phyloP scores from a whole-genome alignment of 2,888 invertebrate genomes.

The Desoria tigrina region DNA sequence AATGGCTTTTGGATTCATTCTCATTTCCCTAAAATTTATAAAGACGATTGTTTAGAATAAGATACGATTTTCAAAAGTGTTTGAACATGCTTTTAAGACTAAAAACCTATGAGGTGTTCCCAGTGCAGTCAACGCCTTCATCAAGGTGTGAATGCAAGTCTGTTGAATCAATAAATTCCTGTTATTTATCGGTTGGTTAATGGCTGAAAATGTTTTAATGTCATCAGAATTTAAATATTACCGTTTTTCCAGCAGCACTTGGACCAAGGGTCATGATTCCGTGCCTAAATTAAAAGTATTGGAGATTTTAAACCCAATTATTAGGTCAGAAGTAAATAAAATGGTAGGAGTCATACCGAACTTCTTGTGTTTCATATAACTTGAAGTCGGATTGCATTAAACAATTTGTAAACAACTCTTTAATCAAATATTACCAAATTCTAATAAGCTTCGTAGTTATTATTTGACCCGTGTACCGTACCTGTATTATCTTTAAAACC shows the following conservation, averaged over 20 bases:
- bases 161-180: constrained; percentile 8
- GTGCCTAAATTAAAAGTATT: constrained; percentile 64
- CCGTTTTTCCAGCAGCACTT: constrained; percentile 89
- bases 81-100: constrained; percentile 1
- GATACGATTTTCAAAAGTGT: too few species aligned
- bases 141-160: constrained; percentile 82
- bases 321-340: too few species aligned
- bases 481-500: constrained; percentile 90
- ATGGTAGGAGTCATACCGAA: too few species aligned
- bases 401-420: neutral
- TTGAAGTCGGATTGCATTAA: too few species aligned
- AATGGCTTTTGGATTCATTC: constrained; percentile 98
- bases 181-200: too few species aligned
- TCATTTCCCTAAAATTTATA: constrained; percentile 74
- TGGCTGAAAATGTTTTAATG: too few species aligned
- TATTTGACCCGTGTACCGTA: constrained; percentile 54
- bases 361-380: constrained; percentile 91
- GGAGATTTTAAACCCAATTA: too few species aligned
- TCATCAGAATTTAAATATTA: constrained; percentile 9
- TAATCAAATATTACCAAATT: constrained; percentile 4
- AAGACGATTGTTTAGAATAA: too few species aligned
- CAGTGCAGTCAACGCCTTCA: constrained; percentile 84
- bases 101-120: constrained; percentile 75
- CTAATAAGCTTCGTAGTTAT: neutral
- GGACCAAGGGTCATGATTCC: constrained; percentile 96